Evolutionary conservation across 2,888 invertebrate species (phyloP), one percentile per base, ranked within the genome.

Genomic region (Heliconius hortense): DNA sequence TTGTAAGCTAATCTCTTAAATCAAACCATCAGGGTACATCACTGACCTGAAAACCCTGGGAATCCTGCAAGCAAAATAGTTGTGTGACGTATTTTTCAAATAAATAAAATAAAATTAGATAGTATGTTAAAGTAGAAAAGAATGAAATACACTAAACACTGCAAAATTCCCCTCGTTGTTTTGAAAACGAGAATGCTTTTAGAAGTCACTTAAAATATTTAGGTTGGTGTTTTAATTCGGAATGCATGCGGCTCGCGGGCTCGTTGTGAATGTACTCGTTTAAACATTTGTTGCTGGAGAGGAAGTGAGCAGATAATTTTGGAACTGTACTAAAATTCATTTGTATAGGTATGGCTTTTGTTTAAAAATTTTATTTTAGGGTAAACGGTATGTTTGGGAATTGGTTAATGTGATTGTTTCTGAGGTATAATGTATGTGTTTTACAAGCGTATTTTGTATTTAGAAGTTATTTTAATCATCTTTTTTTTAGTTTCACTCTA

Each of bases 21-120:
- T 39, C 73, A 77, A 79, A 77, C 77, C 80, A 77, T 66, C 74
- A 68, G 66, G 78, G 72, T 68, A 72, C 70, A 73, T 80, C 84
- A 94, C 94, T 94, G 86, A 94, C 94, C 94, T 93, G 94, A 94
- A 90, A 94, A 94, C 85, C 94, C 94, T 84, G 94, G 94, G 84
- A 94, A 94, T 87, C 94, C 94, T 94, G 94, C 80, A 94, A 94
- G 88, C 88, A 91, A 89, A 92, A 90, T 85, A 83, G 84, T 85
- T 84, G 81, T 82, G 84, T 89, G 85, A 88, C 85, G 87, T 85
- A 84, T 87, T 83, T 85, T 83, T 78, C 26, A 71, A 80, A 77
- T 76, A 28, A 80, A 77, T 76, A 73, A 80, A 78, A 81, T 80
- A 81, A 76, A 76, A 70, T 68, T 53, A 73, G 13, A 67, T 13